phyloP scores from a whole-genome alignment of 2,113 vertebrate genomes.

The Bos indicus region DNA sequence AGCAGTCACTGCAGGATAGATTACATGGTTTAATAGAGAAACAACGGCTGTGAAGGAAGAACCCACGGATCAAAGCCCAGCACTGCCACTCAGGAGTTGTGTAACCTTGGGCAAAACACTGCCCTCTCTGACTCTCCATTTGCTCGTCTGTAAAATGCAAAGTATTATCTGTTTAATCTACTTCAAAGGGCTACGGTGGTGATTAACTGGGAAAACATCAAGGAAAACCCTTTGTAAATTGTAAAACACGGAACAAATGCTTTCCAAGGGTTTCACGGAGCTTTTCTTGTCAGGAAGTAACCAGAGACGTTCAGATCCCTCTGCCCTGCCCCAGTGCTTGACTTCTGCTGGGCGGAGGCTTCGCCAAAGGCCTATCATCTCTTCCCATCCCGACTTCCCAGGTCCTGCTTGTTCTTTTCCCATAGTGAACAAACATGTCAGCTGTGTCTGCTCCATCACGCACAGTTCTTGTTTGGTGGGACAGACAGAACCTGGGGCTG shows the following conservation, averaged over 20 bases:
- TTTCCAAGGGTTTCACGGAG: not conserved
- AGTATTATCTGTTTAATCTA: not conserved
- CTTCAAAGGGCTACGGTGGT: not conserved
- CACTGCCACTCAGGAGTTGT: not conserved
- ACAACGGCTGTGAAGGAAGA: not conserved
- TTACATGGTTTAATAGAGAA: not conserved
- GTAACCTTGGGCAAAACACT: not conserved
- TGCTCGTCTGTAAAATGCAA: not conserved
- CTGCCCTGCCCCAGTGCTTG: not conserved
- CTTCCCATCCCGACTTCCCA: not conserved
- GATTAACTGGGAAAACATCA: not conserved
- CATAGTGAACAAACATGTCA: not conserved
- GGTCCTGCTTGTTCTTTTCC: not conserved
- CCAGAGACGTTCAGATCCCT: not conserved
- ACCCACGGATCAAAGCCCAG: not conserved
- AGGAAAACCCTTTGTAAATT: not conserved
- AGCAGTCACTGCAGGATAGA: not conserved
- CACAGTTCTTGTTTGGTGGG: not conserved
- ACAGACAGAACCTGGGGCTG: not conserved
- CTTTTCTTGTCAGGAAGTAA: not conserved
- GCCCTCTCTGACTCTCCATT: not conserved
- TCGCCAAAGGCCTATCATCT: not conserved
- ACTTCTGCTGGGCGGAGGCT: not conserved
- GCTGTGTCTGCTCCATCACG: not conserved
- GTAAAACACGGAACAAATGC: not conserved